phyloP scores from a whole-genome alignment of 2,888 invertebrate species.

The Temnothorax rugatulus region DNA sequence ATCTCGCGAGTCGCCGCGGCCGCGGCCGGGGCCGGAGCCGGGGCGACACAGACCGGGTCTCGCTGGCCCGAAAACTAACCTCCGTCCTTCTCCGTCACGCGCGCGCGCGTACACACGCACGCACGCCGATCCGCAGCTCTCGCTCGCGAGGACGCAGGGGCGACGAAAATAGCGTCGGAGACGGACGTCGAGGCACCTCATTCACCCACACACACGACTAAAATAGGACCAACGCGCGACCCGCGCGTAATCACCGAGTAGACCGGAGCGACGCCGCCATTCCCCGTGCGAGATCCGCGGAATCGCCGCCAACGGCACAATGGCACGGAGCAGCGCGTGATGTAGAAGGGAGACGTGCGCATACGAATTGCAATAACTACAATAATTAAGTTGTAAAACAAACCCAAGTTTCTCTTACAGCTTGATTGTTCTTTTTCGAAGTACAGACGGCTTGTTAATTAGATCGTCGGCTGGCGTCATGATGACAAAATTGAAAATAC shows the following conservation, averaged over 20 bases:
- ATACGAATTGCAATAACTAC: too few relatives aligned
- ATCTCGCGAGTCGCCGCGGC: neutral
- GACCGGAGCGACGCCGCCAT: slow-evolving; percentile 77
- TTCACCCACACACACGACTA: slow-evolving; percentile 82
- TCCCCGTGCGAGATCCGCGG: slow-evolving; percentile 56
- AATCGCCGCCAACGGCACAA: slow-evolving; percentile 10
- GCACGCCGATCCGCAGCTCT: slow-evolving; percentile 60
- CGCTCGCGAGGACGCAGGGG: slow-evolving; percentile 66
- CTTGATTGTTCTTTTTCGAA: too few relatives aligned
- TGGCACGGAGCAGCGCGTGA: neutral
- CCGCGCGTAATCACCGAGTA: slow-evolving; percentile 78
- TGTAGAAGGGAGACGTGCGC: neutral
- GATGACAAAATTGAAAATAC: too few relatives aligned
- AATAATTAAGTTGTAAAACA: too few relatives aligned
- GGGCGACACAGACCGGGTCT: neutral
- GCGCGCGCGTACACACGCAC: slow-evolving; percentile 47
- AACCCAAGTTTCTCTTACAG: too few relatives aligned
- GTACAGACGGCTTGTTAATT: too few relatives aligned
- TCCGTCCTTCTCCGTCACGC: slow-evolving; percentile 67
- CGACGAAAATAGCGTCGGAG: slow-evolving; percentile 79
- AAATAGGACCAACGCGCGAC: slow-evolving; percentile 78
- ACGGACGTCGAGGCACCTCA: slow-evolving; percentile 73
- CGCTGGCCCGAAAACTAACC: slow-evolving; percentile 75
- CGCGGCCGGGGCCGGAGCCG: too few relatives aligned
- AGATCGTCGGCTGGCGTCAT: too few relatives aligned